Evolutionary conservation across 53 echinoderm and acorn worm species (phyloP).

Genomic region (Echinarachnius parma): DNA sequence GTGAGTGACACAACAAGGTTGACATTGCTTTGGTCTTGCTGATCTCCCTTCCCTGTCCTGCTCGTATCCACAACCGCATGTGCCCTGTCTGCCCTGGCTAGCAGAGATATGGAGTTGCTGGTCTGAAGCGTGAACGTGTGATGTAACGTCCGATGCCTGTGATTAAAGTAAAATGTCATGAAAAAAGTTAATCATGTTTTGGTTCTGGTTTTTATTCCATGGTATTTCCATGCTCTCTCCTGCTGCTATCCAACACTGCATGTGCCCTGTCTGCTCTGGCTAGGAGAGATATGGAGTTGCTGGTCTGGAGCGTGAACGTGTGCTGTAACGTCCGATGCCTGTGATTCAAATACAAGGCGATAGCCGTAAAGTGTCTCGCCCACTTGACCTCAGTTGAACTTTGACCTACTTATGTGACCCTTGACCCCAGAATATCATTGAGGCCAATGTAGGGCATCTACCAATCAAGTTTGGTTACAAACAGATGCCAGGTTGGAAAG

Average conservation of each 20-base stretch:
- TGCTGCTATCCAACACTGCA: conserved; percentile 27
- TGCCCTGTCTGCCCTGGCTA: conserved; percentile 64
- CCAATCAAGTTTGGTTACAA: no score
- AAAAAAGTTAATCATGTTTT: no score
- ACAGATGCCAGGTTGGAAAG: no score
- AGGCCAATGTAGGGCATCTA: no score
- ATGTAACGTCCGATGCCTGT: conserved; percentile 88
- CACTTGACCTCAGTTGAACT: no score
- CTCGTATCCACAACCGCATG: conserved; percentile 40
- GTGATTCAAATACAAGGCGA: no score
- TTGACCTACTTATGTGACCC: no score
- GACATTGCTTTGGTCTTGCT: conserved; percentile 28
- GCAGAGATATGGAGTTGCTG: conserved; percentile 77
- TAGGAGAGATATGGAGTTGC: conserved; percentile 74
- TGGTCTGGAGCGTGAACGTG: conserved; percentile 72
- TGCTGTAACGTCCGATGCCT: conserved; percentile 92
- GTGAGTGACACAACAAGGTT: conserved; percentile 76
- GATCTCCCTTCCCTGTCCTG: conserved; percentile 14
- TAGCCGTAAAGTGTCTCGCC: no score
- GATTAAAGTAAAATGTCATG: no score
- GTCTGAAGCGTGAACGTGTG: conserved; percentile 80
- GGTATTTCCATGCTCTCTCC: conserved; percentile 27
- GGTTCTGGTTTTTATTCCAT: no score
- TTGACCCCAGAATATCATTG: no score
- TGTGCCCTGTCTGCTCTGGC: conserved; percentile 68